Base-by-base conservation (phyloP, 2,888 invertebrate genomes). In the Leptopilina myrica region DNA sequence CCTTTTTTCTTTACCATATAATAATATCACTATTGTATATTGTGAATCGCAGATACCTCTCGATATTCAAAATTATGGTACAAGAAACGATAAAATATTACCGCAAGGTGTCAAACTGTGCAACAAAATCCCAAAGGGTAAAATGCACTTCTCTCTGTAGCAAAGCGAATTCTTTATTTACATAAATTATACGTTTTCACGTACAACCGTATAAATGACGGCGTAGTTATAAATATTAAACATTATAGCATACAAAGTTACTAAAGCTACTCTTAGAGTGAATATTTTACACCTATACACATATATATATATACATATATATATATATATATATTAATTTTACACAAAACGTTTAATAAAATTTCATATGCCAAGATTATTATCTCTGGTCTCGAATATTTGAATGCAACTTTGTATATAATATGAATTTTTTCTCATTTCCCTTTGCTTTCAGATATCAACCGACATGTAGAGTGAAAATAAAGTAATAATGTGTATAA, bases 61-160 rank as follows among this genome's bases (percentile, higher is more conserved):
- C 11, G 12, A 49, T 49, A 12, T 12, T 69, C 20, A 1, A 33
- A 64, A 26, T 64, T 49, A 49, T 12, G 9, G 33, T 26, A 56
- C 33, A 43, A 12, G 12, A n/a, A 5, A 8, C 1, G 14, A 40
- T 73, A 73, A 40, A 73, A 73, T 73, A 73, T 73, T 14, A 73
- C 14, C 53, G 20, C 33, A 56, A 56, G 33, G 26, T 33, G 9
- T 33, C 14, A 33, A 3, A 26, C 26, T 53, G 20, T 33, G 20
- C 33, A 33, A 59, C 73, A 26, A 40, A 73, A 56, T n/a, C 14
- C 33, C 73, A 26, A 33, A 26, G 56, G 33, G 73, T 12, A 56
- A 73, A 43, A 59, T 33, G 56, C 14, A 12, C 53, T 14, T 33
- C 33, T 33, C 33, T 33, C 33, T 14, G 49, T 49, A 49, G 49